phyloP scores from a whole-genome alignment of 2,888 invertebrate species.

The Eugnorisma glareosa region DNA sequence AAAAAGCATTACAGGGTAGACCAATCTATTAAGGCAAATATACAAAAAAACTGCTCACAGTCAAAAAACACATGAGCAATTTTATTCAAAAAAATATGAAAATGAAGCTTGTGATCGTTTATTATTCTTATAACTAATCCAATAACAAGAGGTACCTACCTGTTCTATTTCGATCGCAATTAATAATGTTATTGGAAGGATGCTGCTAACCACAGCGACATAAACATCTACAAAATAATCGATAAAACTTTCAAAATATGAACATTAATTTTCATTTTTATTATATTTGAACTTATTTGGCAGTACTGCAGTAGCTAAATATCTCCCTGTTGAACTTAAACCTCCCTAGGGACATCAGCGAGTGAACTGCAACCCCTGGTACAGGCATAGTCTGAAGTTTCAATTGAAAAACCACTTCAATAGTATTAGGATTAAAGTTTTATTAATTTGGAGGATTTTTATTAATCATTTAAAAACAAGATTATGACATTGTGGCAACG shows the following conservation, averaged over 20 bases:
- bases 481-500: not conserved
- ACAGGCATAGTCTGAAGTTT: conserved; percentile 4
- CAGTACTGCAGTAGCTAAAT: too few species aligned
- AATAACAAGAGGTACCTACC: not conserved
- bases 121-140: not conserved
- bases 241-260: not conserved
- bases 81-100: too few species aligned
- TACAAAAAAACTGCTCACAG: not conserved
- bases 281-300: not conserved
- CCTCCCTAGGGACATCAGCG: conserved; percentile 27
- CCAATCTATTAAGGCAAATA: not conserved
- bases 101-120: not conserved
- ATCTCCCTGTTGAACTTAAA: not conserved
- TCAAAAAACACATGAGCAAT: too few species aligned
- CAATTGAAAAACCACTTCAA: conserved; percentile 30
- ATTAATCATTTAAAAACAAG: not conserved
- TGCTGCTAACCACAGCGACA: conserved; percentile 15
- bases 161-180: conserved; percentile 21
- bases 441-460: not conserved
- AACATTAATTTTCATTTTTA: not conserved
- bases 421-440: not conserved
- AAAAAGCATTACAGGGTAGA: not conserved
- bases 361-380: not conserved
- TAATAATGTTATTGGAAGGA: conserved; percentile 26
- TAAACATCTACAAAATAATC: not conserved